phyloP scores from a whole-genome alignment of 2,797 vertebrate genomes.

The Xiphophorus birchmanni region DNA sequence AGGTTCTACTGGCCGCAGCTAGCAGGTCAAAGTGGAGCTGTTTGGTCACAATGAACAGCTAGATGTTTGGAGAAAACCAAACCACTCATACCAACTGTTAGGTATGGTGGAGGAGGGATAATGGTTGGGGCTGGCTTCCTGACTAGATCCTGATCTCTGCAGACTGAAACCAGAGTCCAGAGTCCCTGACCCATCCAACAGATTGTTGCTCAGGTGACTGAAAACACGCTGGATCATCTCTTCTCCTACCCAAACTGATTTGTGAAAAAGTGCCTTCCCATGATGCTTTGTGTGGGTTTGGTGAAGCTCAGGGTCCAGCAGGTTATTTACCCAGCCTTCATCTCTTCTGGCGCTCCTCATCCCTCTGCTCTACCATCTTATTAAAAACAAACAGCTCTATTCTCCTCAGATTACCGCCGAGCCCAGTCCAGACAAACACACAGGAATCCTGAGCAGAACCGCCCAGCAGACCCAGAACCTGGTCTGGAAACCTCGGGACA shows the following conservation, averaged over 20 bases:
- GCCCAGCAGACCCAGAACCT: slow-evolving; percentile 27
- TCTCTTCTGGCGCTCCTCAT: slow-evolving; percentile 37
- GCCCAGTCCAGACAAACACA: slow-evolving; percentile 35
- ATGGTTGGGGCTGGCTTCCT: neutral
- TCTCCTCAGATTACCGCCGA: slow-evolving; percentile 48
- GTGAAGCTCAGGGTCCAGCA: slow-evolving; percentile 18
- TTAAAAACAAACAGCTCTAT: slow-evolving; percentile 76
- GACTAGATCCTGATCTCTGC: neutral
- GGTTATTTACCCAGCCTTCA: slow-evolving; percentile 60
- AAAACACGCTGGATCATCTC: too few species aligned
- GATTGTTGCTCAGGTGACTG: too few species aligned
- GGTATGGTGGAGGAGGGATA: neutral
- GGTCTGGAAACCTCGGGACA: slow-evolving; percentile 41
- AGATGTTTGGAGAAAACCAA: neutral
- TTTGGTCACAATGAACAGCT: neutral
- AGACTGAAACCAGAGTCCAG: neutral
- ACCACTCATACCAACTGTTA: neutral
- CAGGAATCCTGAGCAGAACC: slow-evolving; percentile 21
- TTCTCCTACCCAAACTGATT: too few species aligned
- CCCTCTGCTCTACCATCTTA: slow-evolving; percentile 64
- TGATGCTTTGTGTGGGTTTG: slow-evolving; percentile 31
- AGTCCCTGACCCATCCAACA: neutral
- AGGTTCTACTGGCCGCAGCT: neutral
- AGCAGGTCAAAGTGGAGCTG: neutral
- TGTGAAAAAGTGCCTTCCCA: neutral